A percentile compares a stretch with the other conserved stretches of the same genome.
Conservation (phyloP, 1,140 invertebrate species). For the Zeugodacus cucurbitae region DNA sequence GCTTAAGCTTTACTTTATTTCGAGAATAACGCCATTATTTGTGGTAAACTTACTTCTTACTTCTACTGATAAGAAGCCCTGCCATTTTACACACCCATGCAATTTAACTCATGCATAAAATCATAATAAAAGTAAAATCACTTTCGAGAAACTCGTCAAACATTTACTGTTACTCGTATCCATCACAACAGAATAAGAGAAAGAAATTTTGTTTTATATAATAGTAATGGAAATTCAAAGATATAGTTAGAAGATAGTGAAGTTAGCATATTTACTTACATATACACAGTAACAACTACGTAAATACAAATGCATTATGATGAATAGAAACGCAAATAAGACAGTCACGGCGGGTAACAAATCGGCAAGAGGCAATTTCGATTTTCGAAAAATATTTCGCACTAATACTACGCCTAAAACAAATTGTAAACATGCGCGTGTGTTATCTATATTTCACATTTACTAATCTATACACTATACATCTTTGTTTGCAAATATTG, state of each 20-base stretch:
- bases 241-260: neutral
- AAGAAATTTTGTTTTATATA: neutral
- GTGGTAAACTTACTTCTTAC: too few relatives aligned
- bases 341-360: neutral
- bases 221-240: neutral
- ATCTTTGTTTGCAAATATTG: slow-evolving; percentile 1
- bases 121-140: neutral
- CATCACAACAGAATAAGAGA: neutral
- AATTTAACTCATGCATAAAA: neutral
- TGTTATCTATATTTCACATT: slow-evolving; percentile 1
- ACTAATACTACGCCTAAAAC: neutral
- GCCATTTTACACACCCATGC: neutral
- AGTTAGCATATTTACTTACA: neutral
- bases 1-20: too few relatives aligned
- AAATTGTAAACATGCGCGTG: neutral
- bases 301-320: neutral
- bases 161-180: neutral
- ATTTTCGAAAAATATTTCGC: slow-evolving; percentile 25
- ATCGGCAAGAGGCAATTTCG: neutral
- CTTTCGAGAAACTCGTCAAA: neutral
- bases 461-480: neutral
- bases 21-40: neutral
- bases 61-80: neutral
- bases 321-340: neutral
- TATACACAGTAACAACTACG: too few relatives aligned